Evolutionary conservation across 2,888 invertebrate species (phyloP).

Genomic region (Polydrusus cervinus): DNA sequence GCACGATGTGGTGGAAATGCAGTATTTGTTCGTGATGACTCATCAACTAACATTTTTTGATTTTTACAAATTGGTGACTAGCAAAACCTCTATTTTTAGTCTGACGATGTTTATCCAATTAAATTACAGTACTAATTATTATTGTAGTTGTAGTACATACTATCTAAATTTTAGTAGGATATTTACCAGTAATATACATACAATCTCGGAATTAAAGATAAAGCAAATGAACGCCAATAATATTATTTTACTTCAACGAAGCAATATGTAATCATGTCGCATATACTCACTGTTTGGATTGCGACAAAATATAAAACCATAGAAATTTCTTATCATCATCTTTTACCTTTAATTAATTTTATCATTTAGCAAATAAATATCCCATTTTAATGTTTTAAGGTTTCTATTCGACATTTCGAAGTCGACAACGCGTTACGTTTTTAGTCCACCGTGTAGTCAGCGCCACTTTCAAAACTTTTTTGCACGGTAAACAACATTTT

Average conservation of each 20-base stretch:
- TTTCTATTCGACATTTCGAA: constrained; percentile 29
- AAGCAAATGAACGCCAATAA: constrained; percentile 10
- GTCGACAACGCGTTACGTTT: constrained; percentile 22
- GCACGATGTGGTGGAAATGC: too few species aligned
- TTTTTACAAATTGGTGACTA: too few species aligned
- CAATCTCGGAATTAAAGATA: constrained; percentile 27
- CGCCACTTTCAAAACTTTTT: constrained; percentile 43
- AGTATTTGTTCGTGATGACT: too few species aligned
- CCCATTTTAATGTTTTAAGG: constrained; percentile 30
- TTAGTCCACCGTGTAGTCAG: constrained; percentile 40
- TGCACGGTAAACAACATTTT: constrained; percentile 53
- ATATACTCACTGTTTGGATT: constrained; percentile 22
- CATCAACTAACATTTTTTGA: too few species aligned
- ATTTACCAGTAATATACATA: constrained; percentile 28
- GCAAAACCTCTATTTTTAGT: too few species aligned
- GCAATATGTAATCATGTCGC: constrained; percentile 35
- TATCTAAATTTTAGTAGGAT: constrained; percentile 35
- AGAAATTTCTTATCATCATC: constrained; percentile 47
- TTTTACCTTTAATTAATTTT: constrained; percentile 51
- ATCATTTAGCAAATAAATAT: constrained; percentile 51
- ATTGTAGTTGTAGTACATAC: too few species aligned
- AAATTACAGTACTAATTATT: too few species aligned
- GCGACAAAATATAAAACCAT: constrained; percentile 37
- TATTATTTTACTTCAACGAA: constrained; percentile 26
- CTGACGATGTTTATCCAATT: too few species aligned